Evolutionary conservation across 1,140 invertebrate species (phyloP), one percentile per base, ranked within the genome.

Genomic region (Coptotermes formosanus): DNA sequence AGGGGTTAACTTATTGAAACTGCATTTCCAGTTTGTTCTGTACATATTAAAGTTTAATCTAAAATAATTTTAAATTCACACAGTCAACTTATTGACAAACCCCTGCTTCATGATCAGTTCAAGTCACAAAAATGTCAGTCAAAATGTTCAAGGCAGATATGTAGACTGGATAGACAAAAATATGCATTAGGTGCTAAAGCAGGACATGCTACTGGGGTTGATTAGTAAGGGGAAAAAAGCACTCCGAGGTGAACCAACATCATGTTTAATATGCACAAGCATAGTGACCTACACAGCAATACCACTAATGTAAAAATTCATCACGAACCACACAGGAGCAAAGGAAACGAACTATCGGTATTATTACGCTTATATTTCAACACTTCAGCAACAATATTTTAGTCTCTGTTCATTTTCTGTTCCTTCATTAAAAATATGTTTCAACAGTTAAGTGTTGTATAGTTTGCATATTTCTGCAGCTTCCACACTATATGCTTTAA

Each of bases 271-370:
- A 75, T 30, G 64, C 30, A 75, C 30, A 75, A 75, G 64, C 64
- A 75, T 75, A 75, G 25, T 75, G 64, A 75, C 64, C 64, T 75
- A 75, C 64, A 75, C 64, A 75, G n/a, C 19, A 75, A 75, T 75
- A 75, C 64, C n/a, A 16, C 3, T 75, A 75, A 75, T 75, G 64
- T 75, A n/a, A 75, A 75, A 75, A 75, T 75, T 75, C n/a, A 75
- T 30, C 16, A 75, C 19, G 14, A 55, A 21, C 4, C 64, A 75
- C 64, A 75, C n/a, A 75, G 64, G 64, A 75, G 64, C 64, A 75
- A 75, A 30, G 64, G 64, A 30, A 55, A 75, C 30, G 64, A 75
- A 75, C 64, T 30, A 75, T 14, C 25, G 30, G 14, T 48, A 48
- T 64, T 64, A 64, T 64, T 75, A 75, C 25, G n/a, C n/a, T n/a